Evolutionary conservation across 2,113 vertebrate genomes (phyloP), one percentile per base, ranked within the genome.

Genomic region (Hiodon alosoides): DNA sequence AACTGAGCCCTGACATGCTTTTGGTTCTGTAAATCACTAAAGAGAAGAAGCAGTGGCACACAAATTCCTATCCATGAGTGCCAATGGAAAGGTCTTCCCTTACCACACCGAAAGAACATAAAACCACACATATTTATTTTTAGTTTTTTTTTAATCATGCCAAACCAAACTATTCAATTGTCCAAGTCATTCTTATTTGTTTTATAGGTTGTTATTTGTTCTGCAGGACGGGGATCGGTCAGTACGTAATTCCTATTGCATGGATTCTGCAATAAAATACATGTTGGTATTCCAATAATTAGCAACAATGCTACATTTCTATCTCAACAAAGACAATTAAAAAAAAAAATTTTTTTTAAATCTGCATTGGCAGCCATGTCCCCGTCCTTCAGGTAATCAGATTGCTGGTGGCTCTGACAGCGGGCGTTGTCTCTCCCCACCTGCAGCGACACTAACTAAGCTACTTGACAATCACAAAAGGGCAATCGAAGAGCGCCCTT

Each of bases 381-480:
- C 70, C 57, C 52, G 31, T 72, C 70, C 70, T 72, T 72, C 31
- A 5, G 17, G 64, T 64, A 67, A 67, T 55, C 62, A 16, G 16
- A 66, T 65, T 55, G 66, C 51, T 57, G 14, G 46, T 31, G 47
- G 17, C 50, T 31, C 62, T 52, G 13, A 69, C 48, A 69, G 52
- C 11, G 46, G 55, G 7, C 47, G 9, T 7, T 59, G 13, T 67
- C 31, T 62, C 31, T 31, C 51, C 50, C 16, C 48, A 11, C 52
- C 46, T 67, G 73, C 16, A 71, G 54, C 17, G 7, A 47, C 5
- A 17, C 17, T 57, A 47, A 54, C 31, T 59, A 58, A 57, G 52
- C 54, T 17, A 16, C 3, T 16, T 9, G 17, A 5, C 47, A 17
- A 61, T 4, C 7, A 52, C 60, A 64, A 64, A 48, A 73, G 7